Base-by-base conservation (phyloP, 2,113 vertebrate genomes). In the Asarcornis scutulata region DNA sequence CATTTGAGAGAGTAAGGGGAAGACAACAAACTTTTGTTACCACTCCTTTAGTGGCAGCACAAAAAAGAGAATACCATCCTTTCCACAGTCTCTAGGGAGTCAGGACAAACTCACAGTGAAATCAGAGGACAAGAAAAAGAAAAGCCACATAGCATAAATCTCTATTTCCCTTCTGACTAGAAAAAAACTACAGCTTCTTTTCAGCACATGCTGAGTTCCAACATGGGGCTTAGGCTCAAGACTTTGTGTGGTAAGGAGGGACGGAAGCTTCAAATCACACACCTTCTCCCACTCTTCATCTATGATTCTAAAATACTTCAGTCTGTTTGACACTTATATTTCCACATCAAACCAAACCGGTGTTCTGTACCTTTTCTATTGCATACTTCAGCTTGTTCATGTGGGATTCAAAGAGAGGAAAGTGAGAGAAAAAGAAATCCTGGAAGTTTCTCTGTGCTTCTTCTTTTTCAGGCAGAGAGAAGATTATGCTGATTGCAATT, bases 391-490 rank as follows among this genome's bases (percentile, higher is more conserved):
- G 97, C 89, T 98, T 99, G 97, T 98, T 99, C 98, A 99, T 98
- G 96, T 99, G 99, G 63, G 98, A 98, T 91, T 99, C 99, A 91
- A 99, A 98, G 72, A 99, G 96, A 38, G 98, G 99, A 67, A 99
- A 99, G 87, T 99, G 99, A 66, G 99, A 99, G 78, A 99, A 99
- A 94, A 99, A 99, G 96, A 99, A 99, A 72, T 99, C 98, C 93
- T 99, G 98, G 94, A 99, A 99, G 79, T 98, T 97, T 72, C 86
- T 96, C 63, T 98, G 98, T 36, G 98, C 98, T 53, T 98, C 98
- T 62, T 99, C 98, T 81, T 96, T 98, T 92, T 98, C 98, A 40
- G 98, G 98, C 42, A 99, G 96, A 66, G 98, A 98, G 94, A 99
- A 98, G 88, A 99, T 97, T 84, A 99, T 98, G 94, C 99, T 99